Evolutionary conservation across 2,797 vertebrate genomes (phyloP).

Genomic region (Pagetopsis macropterus): DNA sequence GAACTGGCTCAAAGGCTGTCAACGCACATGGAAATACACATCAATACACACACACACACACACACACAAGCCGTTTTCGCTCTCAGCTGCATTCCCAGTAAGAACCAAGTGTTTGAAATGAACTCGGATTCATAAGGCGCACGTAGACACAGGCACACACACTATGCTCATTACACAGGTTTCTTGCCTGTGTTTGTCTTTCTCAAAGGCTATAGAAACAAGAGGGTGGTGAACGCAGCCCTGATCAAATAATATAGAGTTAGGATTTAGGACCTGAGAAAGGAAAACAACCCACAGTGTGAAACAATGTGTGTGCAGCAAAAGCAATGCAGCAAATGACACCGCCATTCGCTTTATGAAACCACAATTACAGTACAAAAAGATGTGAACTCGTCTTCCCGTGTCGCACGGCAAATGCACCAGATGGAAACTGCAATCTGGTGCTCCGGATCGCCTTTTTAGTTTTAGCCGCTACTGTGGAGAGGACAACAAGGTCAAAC

Average conservation of each 20-base stretch:
- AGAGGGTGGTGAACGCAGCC: conserved; percentile 69
- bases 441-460: conserved; percentile 47
- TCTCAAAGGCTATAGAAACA: conserved; percentile 72
- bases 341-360: conserved; percentile 44
- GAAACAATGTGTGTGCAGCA: conserved; percentile 47
- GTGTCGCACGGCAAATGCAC: conserved; percentile 40
- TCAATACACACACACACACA: conserved; percentile 56
- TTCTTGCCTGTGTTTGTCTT: conserved; percentile 73
- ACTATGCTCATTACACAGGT: conserved; percentile 76
- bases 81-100: conserved; percentile 76
- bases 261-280: conserved; percentile 66
- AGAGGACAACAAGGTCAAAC: conserved; percentile 61
- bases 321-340: conserved; percentile 40
- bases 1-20: conserved; percentile 86
- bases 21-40: conserved; percentile 78
- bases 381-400: conserved; percentile 54
- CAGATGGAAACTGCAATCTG: conserved; percentile 64
- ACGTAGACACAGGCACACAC: conserved; percentile 33
- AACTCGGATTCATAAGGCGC: conserved; percentile 58
- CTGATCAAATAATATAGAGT: conserved; percentile 74
- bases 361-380: conserved; percentile 55
- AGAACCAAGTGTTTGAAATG: conserved; percentile 77
- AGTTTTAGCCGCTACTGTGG: conserved; percentile 44
- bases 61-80: conserved; percentile 55
- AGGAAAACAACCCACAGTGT: conserved; percentile 58